Evolutionary conservation across 2,797 vertebrate species (phyloP).

Genomic region (Hydrolagus colliei): DNA sequence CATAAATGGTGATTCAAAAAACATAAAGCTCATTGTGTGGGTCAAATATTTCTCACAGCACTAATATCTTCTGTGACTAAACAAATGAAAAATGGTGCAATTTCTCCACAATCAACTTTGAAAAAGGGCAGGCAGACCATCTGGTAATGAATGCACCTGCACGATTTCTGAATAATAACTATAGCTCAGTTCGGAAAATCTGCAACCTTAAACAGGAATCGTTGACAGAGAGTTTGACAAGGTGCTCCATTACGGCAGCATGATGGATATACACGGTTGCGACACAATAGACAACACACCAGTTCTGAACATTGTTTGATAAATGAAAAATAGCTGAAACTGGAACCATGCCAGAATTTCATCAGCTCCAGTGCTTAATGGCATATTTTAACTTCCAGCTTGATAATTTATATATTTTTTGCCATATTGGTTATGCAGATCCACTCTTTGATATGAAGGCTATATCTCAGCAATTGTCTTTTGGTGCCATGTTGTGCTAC

Average conservation of each 20-base stretch:
- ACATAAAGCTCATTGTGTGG: background rate
- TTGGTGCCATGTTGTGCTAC: background rate
- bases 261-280: background rate
- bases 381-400: background rate
- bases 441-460: background rate
- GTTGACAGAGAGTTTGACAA: conserved; percentile 6
- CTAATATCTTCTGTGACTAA: background rate
- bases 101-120: conserved; percentile 23
- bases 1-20: conserved; percentile 10
- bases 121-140: background rate
- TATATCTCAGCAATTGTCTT: background rate
- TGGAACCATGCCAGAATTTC: background rate
- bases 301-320: background rate
- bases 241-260: background rate
- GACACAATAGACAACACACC: background rate
- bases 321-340: conserved; percentile 4
- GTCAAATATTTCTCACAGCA: background rate
- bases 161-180: conserved; percentile 21
- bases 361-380: background rate
- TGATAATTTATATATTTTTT: conserved; percentile 5
- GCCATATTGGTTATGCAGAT: background rate
- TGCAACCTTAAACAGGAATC: background rate
- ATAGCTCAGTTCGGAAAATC: background rate
- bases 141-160: conserved; percentile 7
- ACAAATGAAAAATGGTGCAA: background rate